These are phyloP conservation scores for Palythoa heliodiscus DNA, from an alignment of 92 coral and sea anemone species.

Conservation along the genomic window DNA sequence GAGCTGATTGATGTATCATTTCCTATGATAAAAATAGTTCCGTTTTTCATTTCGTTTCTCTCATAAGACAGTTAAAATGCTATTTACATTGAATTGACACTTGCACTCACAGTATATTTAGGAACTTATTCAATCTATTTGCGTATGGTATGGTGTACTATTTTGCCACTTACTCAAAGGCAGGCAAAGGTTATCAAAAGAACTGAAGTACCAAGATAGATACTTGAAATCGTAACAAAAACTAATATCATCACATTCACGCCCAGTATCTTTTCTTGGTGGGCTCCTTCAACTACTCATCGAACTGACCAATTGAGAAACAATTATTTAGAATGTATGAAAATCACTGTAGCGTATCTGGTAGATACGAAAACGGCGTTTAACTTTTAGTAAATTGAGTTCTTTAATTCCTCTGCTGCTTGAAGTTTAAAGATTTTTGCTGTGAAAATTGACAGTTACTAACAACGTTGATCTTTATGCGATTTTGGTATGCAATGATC, in stretches of 20 bases:
- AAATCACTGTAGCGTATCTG: not conserved
- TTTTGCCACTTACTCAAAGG: not conserved
- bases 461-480: not conserved
- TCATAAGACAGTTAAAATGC: not conserved
- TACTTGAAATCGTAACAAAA: conserved; percentile 4
- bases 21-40: not conserved
- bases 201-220: not conserved
- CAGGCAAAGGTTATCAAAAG: not conserved
- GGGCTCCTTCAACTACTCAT: not conserved
- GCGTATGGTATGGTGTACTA: not conserved
- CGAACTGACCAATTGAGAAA: not conserved
- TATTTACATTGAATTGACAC: not conserved
- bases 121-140: not conserved
- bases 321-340: not conserved
- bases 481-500: conserved; percentile 7
- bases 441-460: not conserved
- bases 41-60: not conserved
- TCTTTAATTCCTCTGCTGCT: not conserved
- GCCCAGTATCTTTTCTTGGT: not conserved
- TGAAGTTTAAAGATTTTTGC: conserved; percentile 12
- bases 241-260: conserved; percentile 4
- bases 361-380: not conserved
- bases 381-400: not conserved
- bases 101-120: not conserved
- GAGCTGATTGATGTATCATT: not conserved